Conservation (phyloP, 2,113 vertebrate species). For the Takifugu bimaculatus region DNA sequence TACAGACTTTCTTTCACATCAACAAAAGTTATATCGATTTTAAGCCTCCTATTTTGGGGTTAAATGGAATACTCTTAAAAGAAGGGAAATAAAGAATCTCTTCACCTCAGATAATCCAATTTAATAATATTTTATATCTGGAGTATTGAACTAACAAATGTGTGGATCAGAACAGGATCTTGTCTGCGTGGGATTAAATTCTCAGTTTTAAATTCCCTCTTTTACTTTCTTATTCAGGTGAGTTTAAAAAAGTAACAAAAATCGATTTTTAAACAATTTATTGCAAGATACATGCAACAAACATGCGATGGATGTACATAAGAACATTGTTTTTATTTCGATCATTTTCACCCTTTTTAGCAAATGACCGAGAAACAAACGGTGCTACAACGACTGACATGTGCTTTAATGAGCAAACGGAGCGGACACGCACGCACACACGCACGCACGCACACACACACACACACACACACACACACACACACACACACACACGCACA, state of each 20-base stretch:
- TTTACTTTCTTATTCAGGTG: background rate
- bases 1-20: no score
- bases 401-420: conserved; percentile 63
- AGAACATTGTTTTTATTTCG: conserved; percentile 51
- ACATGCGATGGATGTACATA: conserved; percentile 85
- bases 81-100: no score
- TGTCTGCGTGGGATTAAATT: background rate
- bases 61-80: no score
- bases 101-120: no score
- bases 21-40: no score
- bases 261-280: conserved; percentile 77
- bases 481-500: no score
- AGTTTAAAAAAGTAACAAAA: background rate
- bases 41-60: no score
- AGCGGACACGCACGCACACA: conserved; percentile 40
- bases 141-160: no score
- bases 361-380: conserved; percentile 55
- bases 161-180: background rate
- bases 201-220: rapidly evolving
- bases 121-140: no score
- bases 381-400: conserved; percentile 48
- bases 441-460: no score
- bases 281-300: conserved; percentile 97
- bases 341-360: conserved; percentile 5
- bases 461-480: no score